Evolutionary conservation across 2,113 vertebrate species (phyloP), one percentile per base, ranked within the genome.

Genomic region (Ceyx melanurus): DNA sequence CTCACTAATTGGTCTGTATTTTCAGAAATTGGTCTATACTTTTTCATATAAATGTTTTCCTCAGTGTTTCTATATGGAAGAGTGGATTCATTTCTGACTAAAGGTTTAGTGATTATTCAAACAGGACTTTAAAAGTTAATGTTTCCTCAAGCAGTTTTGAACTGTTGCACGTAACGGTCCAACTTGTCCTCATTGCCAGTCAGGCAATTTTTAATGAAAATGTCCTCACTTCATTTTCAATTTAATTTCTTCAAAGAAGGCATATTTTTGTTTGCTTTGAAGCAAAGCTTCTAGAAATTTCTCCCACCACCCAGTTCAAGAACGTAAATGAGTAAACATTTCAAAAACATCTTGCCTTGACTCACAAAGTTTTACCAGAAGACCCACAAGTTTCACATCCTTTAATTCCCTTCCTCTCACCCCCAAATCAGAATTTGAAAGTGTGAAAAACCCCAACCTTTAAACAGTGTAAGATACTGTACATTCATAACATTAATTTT

Each of bases 1-100:
- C 94, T 97, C 93, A 94, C 68, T 96, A 98, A 98, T 97, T 97
- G 94, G 96, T 85, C 94, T 97, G 31, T 95, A 97, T 97, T 97
- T 97, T 96, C 92, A 94, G 91, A 97, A 97, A 97, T 94, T 94
- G 90, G 86, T 93, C 95, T 74, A 40, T 95, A 90, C 75, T 92
- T 97, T 96, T 94, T 60, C 77, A 78, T 80, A 95, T 88, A 96
- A 97, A 96, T 95, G 93, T 96, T 97, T 96, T 88, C 83, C 67
- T 95, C 78, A 80, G 29, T 95, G 92, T 96, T 97, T 94, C 92
- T 89, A 66, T 50, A 81, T 81, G 68, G 73, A 86, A 76, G 79
- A 87, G 42, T 66, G n/a, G 79, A 95, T 95, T 96, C 13, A 58
- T 83, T 95, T 91, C 85, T 91, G 64, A 93, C 8, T 5, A 90